These are phyloP conservation scores for Pollachius pollachius DNA, from an alignment of 2,113 vertebrate genomes.

Conservation along the genomic window DNA sequence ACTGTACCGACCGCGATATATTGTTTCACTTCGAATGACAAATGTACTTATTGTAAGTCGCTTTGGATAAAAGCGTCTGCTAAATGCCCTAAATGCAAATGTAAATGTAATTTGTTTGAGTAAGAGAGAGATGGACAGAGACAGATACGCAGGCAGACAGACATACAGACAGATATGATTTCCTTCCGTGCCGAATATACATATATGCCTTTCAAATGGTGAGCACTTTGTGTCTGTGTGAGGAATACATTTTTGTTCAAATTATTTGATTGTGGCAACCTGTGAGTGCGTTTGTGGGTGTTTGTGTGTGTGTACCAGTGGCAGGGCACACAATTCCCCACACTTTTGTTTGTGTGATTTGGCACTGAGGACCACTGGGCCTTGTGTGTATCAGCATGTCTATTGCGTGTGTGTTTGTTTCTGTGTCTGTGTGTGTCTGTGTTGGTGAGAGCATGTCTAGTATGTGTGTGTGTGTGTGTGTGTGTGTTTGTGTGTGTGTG, in stretches of 20 bases:
- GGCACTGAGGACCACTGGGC: neutral
- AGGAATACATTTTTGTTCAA: too few relatives aligned
- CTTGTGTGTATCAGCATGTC: constrained; percentile 12
- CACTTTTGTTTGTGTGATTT: neutral
- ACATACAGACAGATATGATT: neutral
- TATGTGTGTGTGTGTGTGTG: constrained; percentile 1
- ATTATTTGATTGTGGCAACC: too few relatives aligned
- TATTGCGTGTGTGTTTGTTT: neutral
- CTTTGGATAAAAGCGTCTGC: too few relatives aligned
- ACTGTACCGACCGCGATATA: too few relatives aligned
- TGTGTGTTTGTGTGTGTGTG: constrained; percentile 9
- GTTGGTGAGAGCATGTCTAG: neutral
- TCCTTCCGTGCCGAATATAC: too few relatives aligned
- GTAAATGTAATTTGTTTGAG: neutral
- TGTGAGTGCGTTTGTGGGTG: neutral
- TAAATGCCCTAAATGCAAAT: neutral
- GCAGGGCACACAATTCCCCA: neutral
- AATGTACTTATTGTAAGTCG: too few relatives aligned
- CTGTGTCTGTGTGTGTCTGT: constrained; percentile 13
- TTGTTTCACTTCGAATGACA: too few relatives aligned
- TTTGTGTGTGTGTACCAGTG: neutral
- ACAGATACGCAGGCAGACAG: too few relatives aligned
- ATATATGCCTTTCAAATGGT: neutral
- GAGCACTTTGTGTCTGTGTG: neutral
- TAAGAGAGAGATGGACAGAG: neutral